Conservation (phyloP, 1,140 invertebrate species). For the Heterodera schachtii region DNA sequence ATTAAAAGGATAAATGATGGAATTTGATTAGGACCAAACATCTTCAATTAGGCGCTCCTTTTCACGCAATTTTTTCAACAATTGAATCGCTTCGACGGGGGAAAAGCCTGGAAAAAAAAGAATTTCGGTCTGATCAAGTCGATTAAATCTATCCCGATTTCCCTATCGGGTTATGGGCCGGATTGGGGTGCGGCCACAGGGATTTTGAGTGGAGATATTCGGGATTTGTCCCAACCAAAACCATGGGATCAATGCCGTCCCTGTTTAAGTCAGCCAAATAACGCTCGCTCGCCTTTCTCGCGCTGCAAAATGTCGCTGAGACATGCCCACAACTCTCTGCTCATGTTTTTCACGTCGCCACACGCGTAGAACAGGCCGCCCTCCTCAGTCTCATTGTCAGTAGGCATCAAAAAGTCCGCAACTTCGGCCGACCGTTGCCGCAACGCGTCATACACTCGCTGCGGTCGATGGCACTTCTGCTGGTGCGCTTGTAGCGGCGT, state of each 20-base stretch:
- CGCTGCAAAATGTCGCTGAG: conserved; percentile 64
- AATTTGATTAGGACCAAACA: conserved; percentile 66
- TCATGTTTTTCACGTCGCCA: conserved; percentile 70
- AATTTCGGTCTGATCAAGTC: no score
- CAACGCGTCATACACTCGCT: conserved; percentile 68
- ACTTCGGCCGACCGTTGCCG: conserved; percentile 45
- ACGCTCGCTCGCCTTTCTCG: conserved; percentile 34
- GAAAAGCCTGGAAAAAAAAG: conserved; percentile 52
- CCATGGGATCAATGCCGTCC: no score
- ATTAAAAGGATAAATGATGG: no score
- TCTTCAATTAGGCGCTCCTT: conserved; percentile 67
- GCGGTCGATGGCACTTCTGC: conserved; percentile 32
- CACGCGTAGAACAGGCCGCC: conserved; percentile 67
- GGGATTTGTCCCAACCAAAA: no score
- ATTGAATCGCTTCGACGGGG: conserved; percentile 61
- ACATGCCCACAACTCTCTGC: conserved; percentile 67
- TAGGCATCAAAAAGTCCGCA: conserved; percentile 26
- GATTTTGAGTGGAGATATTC: no score
- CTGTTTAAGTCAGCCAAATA: no score
- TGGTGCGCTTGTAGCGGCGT: no score
- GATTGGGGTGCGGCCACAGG: no score
- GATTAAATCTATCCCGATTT: no score
- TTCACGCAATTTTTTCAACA: conserved; percentile 66
- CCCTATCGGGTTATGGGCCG: no score
- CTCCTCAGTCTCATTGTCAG: conserved; percentile 9